Evolutionary conservation across 2,113 vertebrate species (phyloP).

Genomic region (Anarhynchus alexandrinus): DNA sequence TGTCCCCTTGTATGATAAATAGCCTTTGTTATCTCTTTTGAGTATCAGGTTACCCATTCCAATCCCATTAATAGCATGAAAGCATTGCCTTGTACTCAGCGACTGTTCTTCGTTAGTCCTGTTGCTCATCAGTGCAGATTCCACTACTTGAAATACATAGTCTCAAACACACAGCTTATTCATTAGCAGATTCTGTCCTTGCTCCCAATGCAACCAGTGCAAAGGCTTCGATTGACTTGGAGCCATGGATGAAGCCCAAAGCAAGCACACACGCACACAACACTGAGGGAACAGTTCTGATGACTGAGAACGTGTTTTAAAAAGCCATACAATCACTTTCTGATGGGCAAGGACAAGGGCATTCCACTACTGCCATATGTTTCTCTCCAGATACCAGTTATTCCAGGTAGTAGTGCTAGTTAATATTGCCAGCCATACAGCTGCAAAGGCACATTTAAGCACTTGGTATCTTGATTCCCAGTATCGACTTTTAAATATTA

Average conservation of each 20-base stretch:
- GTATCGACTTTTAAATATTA: background rate
- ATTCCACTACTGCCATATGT: background rate
- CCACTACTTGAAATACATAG: background rate
- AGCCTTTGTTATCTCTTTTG: background rate
- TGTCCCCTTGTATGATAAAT: background rate
- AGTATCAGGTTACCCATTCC: slow-evolving; percentile 14
- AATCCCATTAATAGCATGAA: background rate
- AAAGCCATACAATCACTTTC: background rate
- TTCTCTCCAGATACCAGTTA: background rate
- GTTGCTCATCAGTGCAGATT: background rate
- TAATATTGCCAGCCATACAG: background rate
- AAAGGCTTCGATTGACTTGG: background rate
- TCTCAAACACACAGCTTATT: background rate
- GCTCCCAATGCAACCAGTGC: background rate
- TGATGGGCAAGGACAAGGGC: background rate
- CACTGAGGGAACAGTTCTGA: background rate
- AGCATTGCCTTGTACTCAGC: background rate
- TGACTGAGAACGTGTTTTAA: fast-evolving
- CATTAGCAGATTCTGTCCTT: background rate
- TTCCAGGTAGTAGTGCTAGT: background rate
- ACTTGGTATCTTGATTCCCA: background rate
- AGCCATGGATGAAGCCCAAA: background rate
- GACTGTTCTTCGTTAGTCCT: background rate
- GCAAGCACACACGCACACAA: background rate
- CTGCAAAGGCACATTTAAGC: background rate